Percentiles rank a stretch among this genome's conserved stretches.
These are phyloP conservation scores for Sycophila texana DNA, from an alignment of 2,888 invertebrate genomes.

Conservation along the genomic window DNA sequence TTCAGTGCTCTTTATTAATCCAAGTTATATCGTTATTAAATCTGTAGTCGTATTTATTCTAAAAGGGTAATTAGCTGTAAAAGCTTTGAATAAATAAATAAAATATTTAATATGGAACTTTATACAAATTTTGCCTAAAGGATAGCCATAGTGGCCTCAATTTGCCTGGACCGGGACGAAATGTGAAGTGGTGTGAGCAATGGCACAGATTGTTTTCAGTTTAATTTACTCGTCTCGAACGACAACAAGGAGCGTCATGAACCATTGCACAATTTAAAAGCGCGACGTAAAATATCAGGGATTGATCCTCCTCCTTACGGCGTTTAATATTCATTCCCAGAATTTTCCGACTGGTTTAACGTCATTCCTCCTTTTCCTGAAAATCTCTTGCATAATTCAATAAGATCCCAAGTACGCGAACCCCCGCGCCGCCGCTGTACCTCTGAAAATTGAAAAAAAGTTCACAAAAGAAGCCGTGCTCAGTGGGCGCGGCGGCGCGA, in stretches of 20 bases:
- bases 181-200: no score
- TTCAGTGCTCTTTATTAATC: no score
- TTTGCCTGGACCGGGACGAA: no score
- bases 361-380: slow-evolving; percentile 1
- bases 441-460: slow-evolving; percentile 19
- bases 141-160: no score
- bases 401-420: slow-evolving; percentile 11
- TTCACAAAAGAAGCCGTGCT: slow-evolving; percentile 14
- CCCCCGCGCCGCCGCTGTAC: neutral
- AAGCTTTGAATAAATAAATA: no score
- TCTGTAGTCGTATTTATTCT: no score
- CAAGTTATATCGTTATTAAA: no score
- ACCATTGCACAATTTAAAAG: neutral
- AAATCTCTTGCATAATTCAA: slow-evolving; percentile 41
- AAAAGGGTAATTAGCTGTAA: no score
- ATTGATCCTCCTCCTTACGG: slow-evolving; percentile 44
- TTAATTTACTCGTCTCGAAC: no score
- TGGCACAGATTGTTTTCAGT: no score
- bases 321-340: slow-evolving; percentile 48
- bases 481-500: neutral
- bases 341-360: slow-evolving; percentile 49
- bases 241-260: neutral
- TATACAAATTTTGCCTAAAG: no score
- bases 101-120: no score
- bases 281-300: slow-evolving; percentile 36